Evolutionary conservation across 2,797 vertebrate genomes (phyloP).

Genomic region (Pelodytes ibericus): DNA sequence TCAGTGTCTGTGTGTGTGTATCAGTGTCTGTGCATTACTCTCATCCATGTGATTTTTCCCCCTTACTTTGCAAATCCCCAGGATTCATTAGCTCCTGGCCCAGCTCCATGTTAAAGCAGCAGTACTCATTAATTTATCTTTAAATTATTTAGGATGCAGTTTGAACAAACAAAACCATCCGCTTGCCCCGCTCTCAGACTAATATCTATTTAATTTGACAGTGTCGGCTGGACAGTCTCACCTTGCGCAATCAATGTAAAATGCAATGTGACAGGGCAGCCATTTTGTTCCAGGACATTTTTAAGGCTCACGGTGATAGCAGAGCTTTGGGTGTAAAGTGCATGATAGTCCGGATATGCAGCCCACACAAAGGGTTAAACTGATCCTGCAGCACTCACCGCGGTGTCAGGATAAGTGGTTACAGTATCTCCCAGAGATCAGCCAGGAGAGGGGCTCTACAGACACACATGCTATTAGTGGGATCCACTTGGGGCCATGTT

Average conservation of each 20-base stretch:
- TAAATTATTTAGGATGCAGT: slow-evolving; percentile 40
- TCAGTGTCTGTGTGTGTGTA: neutral
- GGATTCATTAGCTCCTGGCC: slow-evolving; percentile 29
- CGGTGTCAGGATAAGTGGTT: too few species aligned
- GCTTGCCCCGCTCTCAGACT: slow-evolving; percentile 2
- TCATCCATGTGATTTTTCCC: neutral
- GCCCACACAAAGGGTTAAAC: too few species aligned
- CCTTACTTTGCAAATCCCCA: neutral
- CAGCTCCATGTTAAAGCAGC: slow-evolving; percentile 36
- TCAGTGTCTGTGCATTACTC: neutral
- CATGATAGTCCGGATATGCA: too few species aligned
- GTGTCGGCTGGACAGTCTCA: too few species aligned
- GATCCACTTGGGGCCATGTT: neutral
- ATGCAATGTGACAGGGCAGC: neutral
- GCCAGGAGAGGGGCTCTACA: neutral
- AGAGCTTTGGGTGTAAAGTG: too few species aligned
- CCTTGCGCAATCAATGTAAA: neutral
- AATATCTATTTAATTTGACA: slow-evolving; percentile 21
- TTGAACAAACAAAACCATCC: slow-evolving; percentile 42
- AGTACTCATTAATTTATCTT: slow-evolving; percentile 40
- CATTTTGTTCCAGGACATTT: neutral
- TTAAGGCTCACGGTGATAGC: too few species aligned
- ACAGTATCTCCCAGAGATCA: too few species aligned
- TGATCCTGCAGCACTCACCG: too few species aligned
- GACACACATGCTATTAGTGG: neutral